A percentile compares a stretch with the other conserved stretches of the same genome.
phyloP scores from a whole-genome alignment of 2,888 invertebrate species.

The Sepiola atlantica region DNA sequence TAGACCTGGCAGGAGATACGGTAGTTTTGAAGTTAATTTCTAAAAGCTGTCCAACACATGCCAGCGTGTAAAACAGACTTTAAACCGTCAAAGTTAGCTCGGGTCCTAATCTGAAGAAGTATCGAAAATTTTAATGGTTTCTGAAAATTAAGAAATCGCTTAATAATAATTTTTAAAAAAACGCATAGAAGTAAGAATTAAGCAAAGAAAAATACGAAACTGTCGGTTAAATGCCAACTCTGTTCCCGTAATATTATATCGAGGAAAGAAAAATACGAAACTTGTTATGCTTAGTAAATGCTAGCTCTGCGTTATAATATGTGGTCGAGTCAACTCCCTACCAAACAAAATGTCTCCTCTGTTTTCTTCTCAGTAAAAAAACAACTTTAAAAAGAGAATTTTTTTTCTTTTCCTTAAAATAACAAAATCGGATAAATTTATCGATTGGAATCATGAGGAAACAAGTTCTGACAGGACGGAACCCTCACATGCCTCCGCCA shows the following conservation, averaged over 20 bases:
- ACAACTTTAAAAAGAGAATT: neutral
- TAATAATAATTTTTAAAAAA: too few species aligned
- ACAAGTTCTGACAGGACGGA: neutral
- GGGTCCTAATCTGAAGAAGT: too few species aligned
- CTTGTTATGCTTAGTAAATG: neutral
- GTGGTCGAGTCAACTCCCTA: neutral
- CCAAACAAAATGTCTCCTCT: neutral
- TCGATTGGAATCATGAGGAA: constrained; percentile 33
- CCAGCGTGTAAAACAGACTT: too few species aligned
- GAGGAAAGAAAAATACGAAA: neutral
- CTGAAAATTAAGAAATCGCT: too few species aligned
- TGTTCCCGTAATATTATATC: too few species aligned
- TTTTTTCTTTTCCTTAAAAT: neutral
- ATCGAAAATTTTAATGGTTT: neutral
- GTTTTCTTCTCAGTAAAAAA: neutral
- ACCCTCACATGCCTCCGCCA: constrained; percentile 18
- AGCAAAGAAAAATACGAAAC: neutral
- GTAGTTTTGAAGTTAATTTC: too few species aligned
- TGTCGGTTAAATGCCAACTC: neutral
- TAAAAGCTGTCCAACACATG: too few species aligned
- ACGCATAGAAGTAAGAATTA: too few species aligned
- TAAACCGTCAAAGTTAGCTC: too few species aligned
- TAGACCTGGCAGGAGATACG: too few species aligned
- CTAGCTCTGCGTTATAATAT: neutral
- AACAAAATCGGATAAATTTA: neutral